Conservation (phyloP, 2,113 vertebrate species). For the Pitta sordida region DNA sequence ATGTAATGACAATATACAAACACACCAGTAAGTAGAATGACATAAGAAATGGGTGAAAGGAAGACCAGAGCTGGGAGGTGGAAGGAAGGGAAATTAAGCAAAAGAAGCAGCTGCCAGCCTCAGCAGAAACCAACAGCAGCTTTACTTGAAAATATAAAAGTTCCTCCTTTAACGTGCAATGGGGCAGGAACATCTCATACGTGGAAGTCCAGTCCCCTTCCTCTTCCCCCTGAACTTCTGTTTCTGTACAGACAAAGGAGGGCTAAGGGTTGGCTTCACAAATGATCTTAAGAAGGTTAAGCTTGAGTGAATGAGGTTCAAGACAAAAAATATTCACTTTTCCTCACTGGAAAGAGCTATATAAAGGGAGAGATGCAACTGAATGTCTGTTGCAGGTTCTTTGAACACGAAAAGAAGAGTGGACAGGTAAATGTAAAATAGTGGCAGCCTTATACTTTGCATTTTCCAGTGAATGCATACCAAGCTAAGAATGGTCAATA, state of each 20-base stretch:
- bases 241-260: not conserved
- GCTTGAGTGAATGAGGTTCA: not conserved
- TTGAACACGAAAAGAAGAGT: not conserved
- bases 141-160: not conserved
- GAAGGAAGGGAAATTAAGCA: not conserved
- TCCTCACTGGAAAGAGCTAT: not conserved
- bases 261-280: not conserved
- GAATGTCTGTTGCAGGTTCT: not conserved
- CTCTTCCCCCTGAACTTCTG: not conserved
- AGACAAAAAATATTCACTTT: not conserved
- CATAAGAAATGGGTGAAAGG: not conserved
- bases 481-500: not conserved
- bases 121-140: not conserved
- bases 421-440: not conserved
- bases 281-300: not conserved
- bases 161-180: not conserved
- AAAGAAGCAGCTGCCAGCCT: not conserved
- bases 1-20: not conserved
- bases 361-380: not conserved
- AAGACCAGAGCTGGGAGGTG: not conserved
- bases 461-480: not conserved
- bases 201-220: not conserved
- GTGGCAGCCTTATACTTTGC: not conserved
- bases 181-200: not conserved
- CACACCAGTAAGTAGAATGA: not conserved